phyloP scores from a whole-genome alignment of 2,888 invertebrate genomes.

The Acanthosepion esculentum region DNA sequence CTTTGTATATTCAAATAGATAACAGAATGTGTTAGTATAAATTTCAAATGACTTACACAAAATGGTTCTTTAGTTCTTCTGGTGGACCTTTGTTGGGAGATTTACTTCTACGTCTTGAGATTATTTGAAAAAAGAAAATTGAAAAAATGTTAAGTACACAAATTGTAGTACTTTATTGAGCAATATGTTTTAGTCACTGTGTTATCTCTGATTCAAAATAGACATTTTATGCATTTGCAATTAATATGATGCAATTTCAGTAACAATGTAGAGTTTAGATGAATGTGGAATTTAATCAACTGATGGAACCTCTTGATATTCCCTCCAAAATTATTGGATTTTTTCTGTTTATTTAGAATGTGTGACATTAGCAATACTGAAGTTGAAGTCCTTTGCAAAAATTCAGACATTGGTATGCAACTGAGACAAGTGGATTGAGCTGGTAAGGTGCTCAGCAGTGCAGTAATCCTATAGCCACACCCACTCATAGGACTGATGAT shows the following conservation, averaged over 20 bases:
- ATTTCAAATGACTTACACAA: constrained; percentile 63
- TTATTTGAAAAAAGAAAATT: background rate
- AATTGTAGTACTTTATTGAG: background rate
- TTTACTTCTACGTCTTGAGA: constrained; percentile 63
- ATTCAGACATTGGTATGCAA: too few relatives aligned
- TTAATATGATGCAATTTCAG: background rate
- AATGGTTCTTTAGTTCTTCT: constrained; percentile 72
- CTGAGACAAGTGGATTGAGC: too few relatives aligned
- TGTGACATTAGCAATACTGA: too few relatives aligned
- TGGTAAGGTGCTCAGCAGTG: too few relatives aligned
- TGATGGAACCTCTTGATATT: background rate
- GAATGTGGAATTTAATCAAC: background rate
- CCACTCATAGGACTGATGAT: too few relatives aligned
- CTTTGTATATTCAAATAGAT: background rate
- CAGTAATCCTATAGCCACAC: too few relatives aligned
- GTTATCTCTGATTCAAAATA: too few relatives aligned
- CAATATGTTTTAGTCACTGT: too few relatives aligned
- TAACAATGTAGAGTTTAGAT: background rate
- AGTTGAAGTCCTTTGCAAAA: too few relatives aligned
- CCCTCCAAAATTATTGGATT: too few relatives aligned
- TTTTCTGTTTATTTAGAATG: too few relatives aligned
- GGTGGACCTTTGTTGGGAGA: constrained; percentile 70
- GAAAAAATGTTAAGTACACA: background rate
- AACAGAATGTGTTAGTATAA: background rate
- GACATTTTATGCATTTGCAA: background rate